These are phyloP conservation scores for Trilocha varians DNA, from an alignment of 2,888 invertebrate species.

Conservation along the genomic window DNA sequence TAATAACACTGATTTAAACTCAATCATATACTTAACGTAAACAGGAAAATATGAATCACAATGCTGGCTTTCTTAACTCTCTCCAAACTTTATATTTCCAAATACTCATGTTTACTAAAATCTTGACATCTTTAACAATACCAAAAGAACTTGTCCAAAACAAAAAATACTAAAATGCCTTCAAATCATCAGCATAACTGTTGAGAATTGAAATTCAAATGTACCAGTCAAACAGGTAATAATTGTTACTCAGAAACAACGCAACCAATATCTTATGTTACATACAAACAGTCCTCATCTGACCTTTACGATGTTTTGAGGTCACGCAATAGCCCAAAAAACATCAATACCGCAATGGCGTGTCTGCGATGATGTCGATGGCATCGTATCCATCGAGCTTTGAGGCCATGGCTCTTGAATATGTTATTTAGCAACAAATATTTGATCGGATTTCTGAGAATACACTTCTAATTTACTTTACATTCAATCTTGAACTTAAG, in stretches of 20 bases:
- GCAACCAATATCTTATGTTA: neutral
- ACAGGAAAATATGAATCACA: too few species aligned
- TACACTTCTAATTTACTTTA: neutral
- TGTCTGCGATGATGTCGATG: slow-evolving; percentile 11
- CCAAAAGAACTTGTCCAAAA: neutral
- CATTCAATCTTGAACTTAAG: slow-evolving; percentile 5
- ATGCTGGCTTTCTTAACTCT: too few species aligned
- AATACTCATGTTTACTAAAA: too few species aligned
- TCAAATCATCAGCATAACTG: neutral
- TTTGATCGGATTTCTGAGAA: slow-evolving; percentile 3
- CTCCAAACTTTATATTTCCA: too few species aligned
- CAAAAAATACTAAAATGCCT: neutral
- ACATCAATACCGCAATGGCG: slow-evolving; percentile 8
- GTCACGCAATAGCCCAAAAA: slow-evolving; percentile 3
- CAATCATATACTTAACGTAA: too few species aligned
- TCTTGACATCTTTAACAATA: neutral
- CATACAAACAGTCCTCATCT: neutral
- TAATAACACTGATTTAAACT: too few species aligned
- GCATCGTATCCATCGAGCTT: slow-evolving; percentile 17
- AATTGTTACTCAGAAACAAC: neutral
- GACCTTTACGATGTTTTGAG: slow-evolving; percentile 6
- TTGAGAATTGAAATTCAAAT: neutral
- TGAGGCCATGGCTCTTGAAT: slow-evolving; percentile 27
- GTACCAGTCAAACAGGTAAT: neutral
- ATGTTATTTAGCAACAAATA: slow-evolving; percentile 11